Base-by-base conservation (phyloP, 2,888 invertebrate species). In the Corythucha ciliata region DNA sequence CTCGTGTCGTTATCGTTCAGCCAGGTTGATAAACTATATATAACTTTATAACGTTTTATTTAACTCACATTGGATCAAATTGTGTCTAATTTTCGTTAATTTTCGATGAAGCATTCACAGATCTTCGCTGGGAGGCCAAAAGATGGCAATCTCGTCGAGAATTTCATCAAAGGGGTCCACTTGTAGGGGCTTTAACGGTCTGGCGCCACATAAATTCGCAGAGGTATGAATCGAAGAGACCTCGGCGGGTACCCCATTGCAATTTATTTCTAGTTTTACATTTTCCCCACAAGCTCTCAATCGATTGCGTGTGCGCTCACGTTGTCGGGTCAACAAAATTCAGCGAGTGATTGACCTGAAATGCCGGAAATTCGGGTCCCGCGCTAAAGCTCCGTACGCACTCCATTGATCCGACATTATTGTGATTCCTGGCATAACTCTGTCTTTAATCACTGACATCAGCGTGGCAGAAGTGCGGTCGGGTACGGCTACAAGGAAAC, bases 141-240 rank as follows among this genome's bases (percentile, higher is more conserved):
- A 36, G 6, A 14, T 36, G 36, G 36, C 36, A 36, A 36, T 36
- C 14, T n/a, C 18, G 29, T n/a, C n/a, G n/a, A n/a, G n/a, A n/a
- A n/a, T n/a, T n/a, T n/a, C n/a, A n/a, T 29, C 29, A 29, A 29
- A 8, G 29, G 29, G 29, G 29, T 29, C 12, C 29, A 29, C 29
- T 29, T 29, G 29, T 29, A 8, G 29, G n/a, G 29, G 29, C 29
- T 29, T 29, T 29, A 29, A 29, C 29, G 29, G 29, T 29, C 36
- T 36, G 36, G 36, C 47, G 16, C 36, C 22, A 34, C 7, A 47
- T 20, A 21, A 36, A 36, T n/a, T 36, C 36, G 36, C 36, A 36
- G 8, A 36, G 16, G 34, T 47, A 47, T 6, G 36, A 36, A n/a
- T 47, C 36, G 12, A 36, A 33, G 32, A 25, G 45, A 18, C 16